Percentiles rank a stretch among this genome's conserved stretches.
Conservation (phyloP, 2,888 invertebrate species). For the Gortyna flavago region DNA sequence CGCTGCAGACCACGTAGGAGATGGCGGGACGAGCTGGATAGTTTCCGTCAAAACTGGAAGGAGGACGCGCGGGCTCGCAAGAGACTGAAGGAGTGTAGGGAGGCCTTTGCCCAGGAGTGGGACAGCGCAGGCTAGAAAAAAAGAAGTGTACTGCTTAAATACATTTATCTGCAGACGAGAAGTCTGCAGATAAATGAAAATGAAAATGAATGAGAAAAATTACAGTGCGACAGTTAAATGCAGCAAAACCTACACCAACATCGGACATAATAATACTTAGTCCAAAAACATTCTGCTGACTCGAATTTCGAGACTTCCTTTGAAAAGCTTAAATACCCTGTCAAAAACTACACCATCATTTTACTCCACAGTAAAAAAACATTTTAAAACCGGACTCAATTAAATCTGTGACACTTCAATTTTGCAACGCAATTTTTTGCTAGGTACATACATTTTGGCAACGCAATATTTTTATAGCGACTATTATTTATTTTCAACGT, state of each 20-base stretch:
- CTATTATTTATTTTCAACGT: constrained; percentile 60
- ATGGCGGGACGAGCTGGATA: too few relatives aligned
- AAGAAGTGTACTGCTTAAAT: too few relatives aligned
- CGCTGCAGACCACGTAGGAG: too few relatives aligned
- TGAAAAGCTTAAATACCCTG: background rate
- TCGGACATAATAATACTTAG: background rate
- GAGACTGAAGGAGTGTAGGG: too few relatives aligned
- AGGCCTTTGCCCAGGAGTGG: too few relatives aligned
- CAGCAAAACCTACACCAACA: background rate
- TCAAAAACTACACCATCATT: constrained; percentile 23
- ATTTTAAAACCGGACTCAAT: constrained; percentile 51
- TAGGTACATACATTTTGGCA: constrained; percentile 38
- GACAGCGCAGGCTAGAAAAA: too few relatives aligned
- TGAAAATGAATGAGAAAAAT: background rate
- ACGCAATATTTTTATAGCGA: constrained; percentile 46
- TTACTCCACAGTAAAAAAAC: constrained; percentile 32
- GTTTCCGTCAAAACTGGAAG: too few relatives aligned
- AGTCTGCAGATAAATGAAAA: too few relatives aligned
- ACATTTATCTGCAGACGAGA: too few relatives aligned
- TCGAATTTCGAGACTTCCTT: background rate
- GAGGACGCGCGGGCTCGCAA: too few relatives aligned
- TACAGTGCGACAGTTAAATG: background rate
- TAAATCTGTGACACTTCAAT: constrained; percentile 63
- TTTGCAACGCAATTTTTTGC: constrained; percentile 52
- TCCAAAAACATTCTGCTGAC: background rate